These are phyloP conservation scores for Alethe diademata DNA, from an alignment of 2,113 vertebrate genomes.

Conservation along the genomic window DNA sequence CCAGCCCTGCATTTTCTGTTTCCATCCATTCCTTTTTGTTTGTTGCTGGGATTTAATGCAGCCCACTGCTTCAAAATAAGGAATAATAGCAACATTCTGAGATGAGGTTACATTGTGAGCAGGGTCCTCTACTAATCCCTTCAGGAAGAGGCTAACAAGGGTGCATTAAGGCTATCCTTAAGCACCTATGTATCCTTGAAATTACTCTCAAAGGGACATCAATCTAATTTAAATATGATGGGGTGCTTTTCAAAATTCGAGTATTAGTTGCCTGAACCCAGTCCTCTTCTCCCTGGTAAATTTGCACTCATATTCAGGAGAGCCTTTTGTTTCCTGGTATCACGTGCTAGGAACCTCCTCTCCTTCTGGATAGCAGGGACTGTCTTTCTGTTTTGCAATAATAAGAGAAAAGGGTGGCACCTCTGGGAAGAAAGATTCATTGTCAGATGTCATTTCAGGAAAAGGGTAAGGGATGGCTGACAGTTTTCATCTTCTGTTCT, in stretches of 20 bases:
- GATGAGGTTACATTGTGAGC: background rate
- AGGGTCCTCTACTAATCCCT: background rate
- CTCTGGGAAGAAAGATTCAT: background rate
- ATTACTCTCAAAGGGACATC: background rate
- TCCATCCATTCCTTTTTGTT: background rate
- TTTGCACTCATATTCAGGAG: background rate
- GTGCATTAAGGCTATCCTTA: background rate
- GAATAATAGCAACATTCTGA: background rate
- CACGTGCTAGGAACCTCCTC: background rate
- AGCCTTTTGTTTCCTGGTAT: background rate
- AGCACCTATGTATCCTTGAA: background rate
- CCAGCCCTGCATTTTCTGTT: background rate
- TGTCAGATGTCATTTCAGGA: background rate
- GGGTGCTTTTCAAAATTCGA: background rate
- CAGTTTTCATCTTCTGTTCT: background rate
- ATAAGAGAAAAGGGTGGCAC: background rate
- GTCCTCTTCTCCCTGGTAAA: background rate
- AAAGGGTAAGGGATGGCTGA: background rate
- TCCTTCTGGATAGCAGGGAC: background rate
- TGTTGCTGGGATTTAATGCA: background rate
- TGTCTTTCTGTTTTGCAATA: background rate
- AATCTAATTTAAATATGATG: background rate
- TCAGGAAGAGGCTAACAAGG: accelerated
- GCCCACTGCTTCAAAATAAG: background rate
- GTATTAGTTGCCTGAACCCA: background rate